Conservation (phyloP, 1,140 invertebrate species). For the Stenopsyche tienmushanensis region DNA sequence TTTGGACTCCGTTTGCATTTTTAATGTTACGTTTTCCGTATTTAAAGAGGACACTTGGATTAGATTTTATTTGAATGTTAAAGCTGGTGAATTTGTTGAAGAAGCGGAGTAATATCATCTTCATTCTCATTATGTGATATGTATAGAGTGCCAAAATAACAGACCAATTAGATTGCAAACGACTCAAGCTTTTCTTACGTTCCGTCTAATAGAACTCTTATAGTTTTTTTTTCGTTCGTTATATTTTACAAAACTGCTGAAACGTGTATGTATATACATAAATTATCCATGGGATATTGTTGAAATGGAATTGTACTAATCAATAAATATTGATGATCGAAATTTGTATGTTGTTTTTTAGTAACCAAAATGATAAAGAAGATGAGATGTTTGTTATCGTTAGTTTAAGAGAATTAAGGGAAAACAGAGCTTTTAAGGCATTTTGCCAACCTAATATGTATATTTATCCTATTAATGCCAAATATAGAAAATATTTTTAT, state of each 20-base stretch:
- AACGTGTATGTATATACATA: neutral
- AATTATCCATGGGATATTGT: constrained; percentile 8
- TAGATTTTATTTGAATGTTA: too few relatives aligned
- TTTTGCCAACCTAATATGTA: constrained; percentile 18
- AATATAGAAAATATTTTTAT: constrained; percentile 31
- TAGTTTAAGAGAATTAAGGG: constrained; percentile 27
- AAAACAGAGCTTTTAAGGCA: constrained; percentile 30
- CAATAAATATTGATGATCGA: constrained; percentile 13
- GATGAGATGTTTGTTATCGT: constrained; percentile 19
- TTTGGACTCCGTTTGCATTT: neutral
- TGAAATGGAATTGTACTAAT: constrained; percentile 15
- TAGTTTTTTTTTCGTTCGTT: too few relatives aligned
- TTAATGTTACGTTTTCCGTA: neutral
- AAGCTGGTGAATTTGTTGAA: too few relatives aligned
- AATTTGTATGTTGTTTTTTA: constrained; percentile 1
- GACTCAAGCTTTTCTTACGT: neutral
- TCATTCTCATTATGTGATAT: constrained; percentile 7
- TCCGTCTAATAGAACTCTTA: neutral
- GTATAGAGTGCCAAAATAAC: constrained; percentile 23
- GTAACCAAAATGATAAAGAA: neutral
- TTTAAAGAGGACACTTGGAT: too few relatives aligned
- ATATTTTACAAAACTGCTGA: constrained; percentile 25
- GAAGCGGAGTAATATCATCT: too few relatives aligned
- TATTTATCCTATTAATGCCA: constrained; percentile 28
- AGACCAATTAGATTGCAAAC: constrained; percentile 23